A percentile compares a stretch with the other conserved stretches of the same genome.
Conservation (phyloP, 2,888 invertebrate genomes). For the Darwinula stevensoni region DNA sequence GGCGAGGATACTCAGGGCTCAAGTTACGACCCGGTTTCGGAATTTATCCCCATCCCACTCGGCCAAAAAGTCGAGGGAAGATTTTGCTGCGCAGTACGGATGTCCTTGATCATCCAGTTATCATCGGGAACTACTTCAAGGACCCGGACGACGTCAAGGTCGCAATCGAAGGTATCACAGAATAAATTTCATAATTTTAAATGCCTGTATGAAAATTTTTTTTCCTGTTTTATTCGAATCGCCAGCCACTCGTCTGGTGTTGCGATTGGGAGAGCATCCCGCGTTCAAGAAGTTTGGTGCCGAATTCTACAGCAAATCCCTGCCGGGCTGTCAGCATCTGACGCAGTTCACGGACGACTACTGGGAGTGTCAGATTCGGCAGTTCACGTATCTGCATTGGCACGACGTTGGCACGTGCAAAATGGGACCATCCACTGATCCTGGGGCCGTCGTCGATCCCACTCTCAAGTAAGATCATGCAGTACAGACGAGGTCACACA, state of each 20-base stretch:
- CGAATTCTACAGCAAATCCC: not conserved
- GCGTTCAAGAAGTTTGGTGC: not conserved
- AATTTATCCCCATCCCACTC: too few species aligned
- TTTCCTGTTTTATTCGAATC: too few species aligned
- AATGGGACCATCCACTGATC: slow-evolving; percentile 7
- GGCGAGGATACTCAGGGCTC: too few species aligned
- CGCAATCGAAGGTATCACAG: not conserved
- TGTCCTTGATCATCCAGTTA: not conserved
- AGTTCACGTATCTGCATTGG: slow-evolving; percentile 5
- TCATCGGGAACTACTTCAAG: not conserved
- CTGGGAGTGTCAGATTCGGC: slow-evolving; percentile 7
- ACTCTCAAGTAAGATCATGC: too few species aligned
- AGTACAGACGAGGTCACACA: too few species aligned
- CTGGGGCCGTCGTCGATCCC: not conserved
- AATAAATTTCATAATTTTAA: too few species aligned
- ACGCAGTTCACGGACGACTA: slow-evolving; percentile 7
- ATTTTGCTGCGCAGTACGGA: not conserved
- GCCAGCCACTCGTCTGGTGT: too few species aligned
- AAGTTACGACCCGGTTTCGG: too few species aligned
- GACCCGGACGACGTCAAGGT: not conserved
- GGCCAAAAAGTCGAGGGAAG: not conserved
- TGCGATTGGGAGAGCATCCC: not conserved
- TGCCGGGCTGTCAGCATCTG: slow-evolving; percentile 1
- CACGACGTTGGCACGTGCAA: slow-evolving; percentile 7
- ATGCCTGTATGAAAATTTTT: too few species aligned